A percentile compares a stretch with the other conserved stretches of the same genome.
phyloP scores from a whole-genome alignment of 2,113 vertebrate genomes.

The Sinocyclocheilus anshuiensis region DNA sequence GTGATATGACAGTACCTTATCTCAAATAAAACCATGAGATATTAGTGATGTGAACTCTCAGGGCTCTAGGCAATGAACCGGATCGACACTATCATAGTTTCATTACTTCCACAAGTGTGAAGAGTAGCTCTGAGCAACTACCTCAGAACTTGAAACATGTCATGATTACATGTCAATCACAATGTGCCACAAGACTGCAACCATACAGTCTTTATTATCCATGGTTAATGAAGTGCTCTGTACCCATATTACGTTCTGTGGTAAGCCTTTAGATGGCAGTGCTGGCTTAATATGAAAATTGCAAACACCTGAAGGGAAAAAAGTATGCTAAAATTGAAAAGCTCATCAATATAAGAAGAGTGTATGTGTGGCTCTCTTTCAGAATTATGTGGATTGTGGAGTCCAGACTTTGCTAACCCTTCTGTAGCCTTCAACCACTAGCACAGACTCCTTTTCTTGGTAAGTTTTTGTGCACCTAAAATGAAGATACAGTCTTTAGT shows the following conservation, averaged over 20 bases:
- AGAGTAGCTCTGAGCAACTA: too few relatives aligned
- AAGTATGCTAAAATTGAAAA: background rate
- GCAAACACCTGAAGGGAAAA: background rate
- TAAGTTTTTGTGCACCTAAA: constrained; percentile 48
- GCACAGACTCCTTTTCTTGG: constrained; percentile 54
- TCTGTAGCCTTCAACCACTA: constrained; percentile 59
- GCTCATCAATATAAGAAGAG: background rate
- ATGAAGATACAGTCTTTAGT: background rate
- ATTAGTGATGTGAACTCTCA: too few relatives aligned
- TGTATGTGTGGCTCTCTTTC: constrained; percentile 43
- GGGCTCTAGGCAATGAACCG: too few relatives aligned
- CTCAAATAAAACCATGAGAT: too few relatives aligned
- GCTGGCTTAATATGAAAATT: constrained; percentile 12
- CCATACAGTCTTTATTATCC: too few relatives aligned
- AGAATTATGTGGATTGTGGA: constrained; percentile 76
- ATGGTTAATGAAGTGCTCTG: background rate
- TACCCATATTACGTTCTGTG: background rate
- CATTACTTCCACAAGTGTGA: too few relatives aligned
- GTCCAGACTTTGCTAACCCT: constrained; percentile 76
- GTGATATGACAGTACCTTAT: too few relatives aligned
- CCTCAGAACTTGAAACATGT: too few relatives aligned
- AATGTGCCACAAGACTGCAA: too few relatives aligned
- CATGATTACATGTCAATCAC: too few relatives aligned
- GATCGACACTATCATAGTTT: too few relatives aligned
- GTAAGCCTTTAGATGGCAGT: constrained; percentile 60